Conservation (phyloP, 92 coral and sea anemone species). For the Porites lobata region DNA sequence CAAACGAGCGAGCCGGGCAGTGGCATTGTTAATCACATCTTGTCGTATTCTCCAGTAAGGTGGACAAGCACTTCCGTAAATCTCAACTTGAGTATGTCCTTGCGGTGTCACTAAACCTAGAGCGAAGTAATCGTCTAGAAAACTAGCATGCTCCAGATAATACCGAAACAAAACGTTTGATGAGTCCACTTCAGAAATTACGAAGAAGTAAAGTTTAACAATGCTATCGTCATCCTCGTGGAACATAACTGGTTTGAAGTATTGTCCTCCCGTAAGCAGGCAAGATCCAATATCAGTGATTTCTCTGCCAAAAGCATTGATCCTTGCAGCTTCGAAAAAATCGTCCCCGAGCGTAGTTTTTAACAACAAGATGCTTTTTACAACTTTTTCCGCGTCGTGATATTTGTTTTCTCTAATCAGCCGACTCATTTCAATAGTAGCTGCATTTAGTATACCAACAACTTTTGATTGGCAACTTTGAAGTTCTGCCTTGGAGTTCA, state of each 20-base stretch:
- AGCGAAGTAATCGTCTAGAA: constrained; percentile 86
- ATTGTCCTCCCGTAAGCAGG: constrained; percentile 81
- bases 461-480: constrained; percentile 59
- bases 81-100: constrained; percentile 77
- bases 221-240: constrained; percentile 84
- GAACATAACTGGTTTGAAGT: constrained; percentile 86
- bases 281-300: constrained; percentile 65
- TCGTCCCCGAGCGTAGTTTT: constrained; percentile 69
- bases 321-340: constrained; percentile 68
- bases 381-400: constrained; percentile 77
- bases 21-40: constrained; percentile 66
- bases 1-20: constrained; percentile 28
- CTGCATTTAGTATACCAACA: constrained; percentile 67
- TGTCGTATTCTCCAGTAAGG: constrained; percentile 82
- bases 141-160: constrained; percentile 81
- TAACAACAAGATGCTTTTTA: constrained; percentile 61
- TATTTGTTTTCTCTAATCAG: constrained; percentile 55
- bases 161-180: constrained; percentile 69
- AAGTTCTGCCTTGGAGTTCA: constrained; percentile 18
- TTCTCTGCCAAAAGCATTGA: constrained; percentile 85
- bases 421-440: constrained; percentile 78
- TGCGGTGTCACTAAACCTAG: constrained; percentile 71
- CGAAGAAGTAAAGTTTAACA: constrained; percentile 81
- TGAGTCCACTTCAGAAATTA: constrained; percentile 80
- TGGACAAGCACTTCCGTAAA: constrained; percentile 85